phyloP scores from a whole-genome alignment of 1,140 invertebrate genomes.

The Yoshiicerus persimilis region DNA sequence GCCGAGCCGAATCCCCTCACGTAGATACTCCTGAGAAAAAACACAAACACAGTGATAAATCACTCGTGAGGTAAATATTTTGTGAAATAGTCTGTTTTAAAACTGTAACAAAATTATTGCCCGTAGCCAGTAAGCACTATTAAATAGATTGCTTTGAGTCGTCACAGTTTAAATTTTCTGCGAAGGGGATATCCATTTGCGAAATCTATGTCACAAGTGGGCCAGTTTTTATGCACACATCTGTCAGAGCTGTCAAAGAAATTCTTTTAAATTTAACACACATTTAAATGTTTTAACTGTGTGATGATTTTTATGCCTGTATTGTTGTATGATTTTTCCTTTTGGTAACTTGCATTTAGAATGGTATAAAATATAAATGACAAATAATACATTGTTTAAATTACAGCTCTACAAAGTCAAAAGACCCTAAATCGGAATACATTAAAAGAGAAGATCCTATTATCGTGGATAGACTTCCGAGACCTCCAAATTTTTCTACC shows the following conservation, averaged over 20 bases:
- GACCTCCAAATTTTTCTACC: not conserved
- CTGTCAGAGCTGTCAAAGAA: too few species aligned
- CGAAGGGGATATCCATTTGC: too few species aligned
- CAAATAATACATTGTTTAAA: not conserved
- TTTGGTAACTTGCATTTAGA: not conserved
- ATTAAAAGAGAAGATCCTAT: not conserved
- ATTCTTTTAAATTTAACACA: too few species aligned
- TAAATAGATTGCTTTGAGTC: too few species aligned
- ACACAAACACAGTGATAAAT: not conserved
- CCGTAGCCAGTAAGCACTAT: too few species aligned
- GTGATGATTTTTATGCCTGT: too few species aligned
- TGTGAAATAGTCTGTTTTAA: too few species aligned
- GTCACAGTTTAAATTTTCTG: too few species aligned
- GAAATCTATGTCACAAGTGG: too few species aligned
- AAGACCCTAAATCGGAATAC: not conserved
- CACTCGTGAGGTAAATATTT: not conserved
- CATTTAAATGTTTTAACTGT: too few species aligned
- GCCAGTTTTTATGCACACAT: too few species aligned
- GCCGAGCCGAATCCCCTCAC: not conserved
- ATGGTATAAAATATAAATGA: not conserved
- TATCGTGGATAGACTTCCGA: not conserved
- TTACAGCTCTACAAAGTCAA: not conserved
- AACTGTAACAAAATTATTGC: too few species aligned
- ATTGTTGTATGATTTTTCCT: not conserved
- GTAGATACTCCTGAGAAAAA: not conserved